These are phyloP conservation scores for Gymnogyps californianus DNA, from an alignment of 2,113 vertebrate genomes.

Conservation along the genomic window DNA sequence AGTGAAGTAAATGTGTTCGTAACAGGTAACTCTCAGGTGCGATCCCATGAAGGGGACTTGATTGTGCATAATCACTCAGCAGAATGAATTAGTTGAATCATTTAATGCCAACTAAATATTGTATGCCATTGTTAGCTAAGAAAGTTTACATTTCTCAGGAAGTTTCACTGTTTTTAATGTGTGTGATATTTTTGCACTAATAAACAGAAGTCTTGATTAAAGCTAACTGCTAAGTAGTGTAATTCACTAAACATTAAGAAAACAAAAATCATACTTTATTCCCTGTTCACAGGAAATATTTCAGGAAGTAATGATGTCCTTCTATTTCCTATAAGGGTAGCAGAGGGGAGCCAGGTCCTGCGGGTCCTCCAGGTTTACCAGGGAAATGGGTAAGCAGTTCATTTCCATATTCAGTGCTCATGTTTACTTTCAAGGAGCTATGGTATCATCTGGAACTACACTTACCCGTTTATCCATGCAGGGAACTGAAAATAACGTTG, in stretches of 20 bases:
- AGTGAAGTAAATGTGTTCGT: background rate
- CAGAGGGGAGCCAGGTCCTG: conserved; percentile 81
- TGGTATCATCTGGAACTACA: background rate
- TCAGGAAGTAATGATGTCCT: background rate
- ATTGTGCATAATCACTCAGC: background rate
- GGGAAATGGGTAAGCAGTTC: conserved; percentile 85
- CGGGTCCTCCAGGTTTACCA: conserved; percentile 82
- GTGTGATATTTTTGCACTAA: background rate
- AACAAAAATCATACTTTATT: background rate
- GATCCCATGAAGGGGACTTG: background rate
- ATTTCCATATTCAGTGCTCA: background rate
- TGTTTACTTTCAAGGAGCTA: background rate
- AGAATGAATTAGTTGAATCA: background rate
- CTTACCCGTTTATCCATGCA: background rate
- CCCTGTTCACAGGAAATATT: background rate
- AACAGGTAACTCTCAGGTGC: background rate
- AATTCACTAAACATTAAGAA: background rate
- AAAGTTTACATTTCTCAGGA: background rate
- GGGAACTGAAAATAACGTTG: background rate
- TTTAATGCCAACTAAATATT: background rate
- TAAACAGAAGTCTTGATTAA: background rate
- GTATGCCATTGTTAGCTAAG: background rate
- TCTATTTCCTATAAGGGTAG: conserved; percentile 78
- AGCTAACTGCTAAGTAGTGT: background rate
- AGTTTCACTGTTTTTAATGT: background rate